phyloP scores from a whole-genome alignment of 2,888 invertebrate genomes.

The Hermodice carunculata region DNA sequence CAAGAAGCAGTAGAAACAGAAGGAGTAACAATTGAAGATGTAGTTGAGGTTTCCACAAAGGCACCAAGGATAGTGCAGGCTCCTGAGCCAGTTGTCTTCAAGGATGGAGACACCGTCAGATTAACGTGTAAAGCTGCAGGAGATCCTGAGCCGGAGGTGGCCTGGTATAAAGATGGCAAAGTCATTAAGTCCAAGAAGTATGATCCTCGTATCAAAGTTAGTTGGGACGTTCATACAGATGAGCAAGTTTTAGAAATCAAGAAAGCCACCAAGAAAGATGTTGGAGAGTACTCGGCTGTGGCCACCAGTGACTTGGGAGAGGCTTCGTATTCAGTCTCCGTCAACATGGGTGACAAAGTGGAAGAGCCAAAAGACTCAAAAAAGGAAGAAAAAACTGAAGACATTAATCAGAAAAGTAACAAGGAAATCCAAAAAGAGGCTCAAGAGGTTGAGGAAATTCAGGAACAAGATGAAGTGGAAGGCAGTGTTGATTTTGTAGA shows the following conservation, averaged over 20 bases:
- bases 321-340: neutral
- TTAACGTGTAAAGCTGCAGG: slow-evolving; percentile 24
- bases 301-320: too few species aligned
- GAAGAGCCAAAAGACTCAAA: too few species aligned
- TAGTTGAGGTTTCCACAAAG: too few species aligned
- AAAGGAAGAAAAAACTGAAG: too few species aligned
- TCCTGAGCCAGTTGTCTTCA: slow-evolving; percentile 11
- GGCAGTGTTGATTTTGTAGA: neutral
- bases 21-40: too few species aligned
- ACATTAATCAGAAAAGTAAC: too few species aligned
- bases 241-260: slow-evolving; percentile 26
- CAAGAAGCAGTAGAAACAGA: too few species aligned
- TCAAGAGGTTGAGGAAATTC: neutral
- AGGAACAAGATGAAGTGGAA: neutral
- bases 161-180: slow-evolving; percentile 59
- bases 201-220: slow-evolving; percentile 17
- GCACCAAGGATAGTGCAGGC: slow-evolving; percentile 1
- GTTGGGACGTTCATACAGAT: slow-evolving; percentile 13
- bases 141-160: slow-evolving; percentile 49
- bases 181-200: slow-evolving; percentile 31
- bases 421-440: too few species aligned
- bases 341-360: slow-evolving; percentile 1
- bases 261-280: slow-evolving; percentile 26
- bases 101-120: slow-evolving; percentile 18
- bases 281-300: slow-evolving; percentile 33